Percentiles rank a stretch among this genome's conserved stretches.
Conservation (phyloP, 2,113 vertebrate genomes). For the Cyphomyrus discorhynchus region DNA sequence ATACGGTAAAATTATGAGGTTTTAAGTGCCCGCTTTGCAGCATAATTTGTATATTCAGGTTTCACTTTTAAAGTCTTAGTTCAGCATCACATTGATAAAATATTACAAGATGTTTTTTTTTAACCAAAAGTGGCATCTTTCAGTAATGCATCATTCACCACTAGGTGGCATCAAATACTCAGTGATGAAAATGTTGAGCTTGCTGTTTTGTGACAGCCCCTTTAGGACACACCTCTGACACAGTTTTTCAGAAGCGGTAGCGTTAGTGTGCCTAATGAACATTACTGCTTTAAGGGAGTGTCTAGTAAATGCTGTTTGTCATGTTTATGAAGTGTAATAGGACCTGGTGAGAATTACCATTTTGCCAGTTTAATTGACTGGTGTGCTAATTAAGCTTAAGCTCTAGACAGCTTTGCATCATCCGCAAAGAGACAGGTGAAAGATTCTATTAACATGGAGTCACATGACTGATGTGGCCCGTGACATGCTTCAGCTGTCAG, state of each 20-base stretch:
- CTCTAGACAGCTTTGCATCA: background rate
- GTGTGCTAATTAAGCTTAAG: background rate
- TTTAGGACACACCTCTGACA: background rate
- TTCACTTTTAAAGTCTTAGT: background rate
- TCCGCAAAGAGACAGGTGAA: background rate
- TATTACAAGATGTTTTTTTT: background rate
- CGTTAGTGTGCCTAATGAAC: background rate
- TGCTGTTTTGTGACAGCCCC: background rate
- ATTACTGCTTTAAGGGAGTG: background rate
- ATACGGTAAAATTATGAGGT: background rate
- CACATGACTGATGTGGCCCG: background rate
- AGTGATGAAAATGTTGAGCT: background rate
- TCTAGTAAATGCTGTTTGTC: background rate
- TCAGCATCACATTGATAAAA: background rate
- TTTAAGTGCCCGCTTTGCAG: background rate
- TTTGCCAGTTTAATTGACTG: background rate
- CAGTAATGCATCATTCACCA: constrained; percentile 1
- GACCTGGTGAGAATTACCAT: background rate
- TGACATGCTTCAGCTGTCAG: background rate
- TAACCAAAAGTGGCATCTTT: background rate
- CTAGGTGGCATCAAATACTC: constrained; percentile 18
- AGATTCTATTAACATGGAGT: background rate
- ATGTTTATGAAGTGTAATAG: background rate
- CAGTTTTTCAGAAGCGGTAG: background rate
- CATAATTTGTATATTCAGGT: background rate